phyloP scores from a whole-genome alignment of 1,140 invertebrate species.

The Drosophila rufa region DNA sequence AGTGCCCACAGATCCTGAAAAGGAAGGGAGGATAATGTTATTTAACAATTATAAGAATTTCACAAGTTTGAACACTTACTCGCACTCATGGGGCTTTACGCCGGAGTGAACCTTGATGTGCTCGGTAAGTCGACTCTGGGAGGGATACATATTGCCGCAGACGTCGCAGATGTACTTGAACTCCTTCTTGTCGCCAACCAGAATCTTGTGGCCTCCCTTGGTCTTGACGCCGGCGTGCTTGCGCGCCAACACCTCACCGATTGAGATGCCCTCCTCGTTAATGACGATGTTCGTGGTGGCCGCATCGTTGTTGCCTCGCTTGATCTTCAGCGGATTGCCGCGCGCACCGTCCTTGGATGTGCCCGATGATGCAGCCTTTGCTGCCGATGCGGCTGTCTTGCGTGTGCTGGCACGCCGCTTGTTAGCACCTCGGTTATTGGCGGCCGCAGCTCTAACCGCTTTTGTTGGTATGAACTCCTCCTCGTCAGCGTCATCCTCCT shows the following conservation, averaged over 20 bases:
- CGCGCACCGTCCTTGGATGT: conserved; percentile 6
- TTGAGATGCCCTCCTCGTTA: conserved; percentile 55
- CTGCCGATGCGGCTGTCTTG: conserved; percentile 11
- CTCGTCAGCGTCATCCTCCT: conserved; percentile 64
- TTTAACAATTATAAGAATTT: not conserved
- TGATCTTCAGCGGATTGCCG: conserved; percentile 23
- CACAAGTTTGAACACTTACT: conserved; percentile 52
- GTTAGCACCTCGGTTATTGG: conserved; percentile 8
- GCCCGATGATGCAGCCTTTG: conserved; percentile 1
- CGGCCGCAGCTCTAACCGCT: conserved; percentile 3
- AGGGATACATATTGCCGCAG: conserved; percentile 83
- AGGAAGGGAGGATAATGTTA: not conserved
- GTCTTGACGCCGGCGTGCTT: conserved; percentile 65
- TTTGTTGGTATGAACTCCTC: conserved; percentile 58
- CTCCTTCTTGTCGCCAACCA: conserved; percentile 72
- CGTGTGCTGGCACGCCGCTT: conserved; percentile 50
- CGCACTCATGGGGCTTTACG: conserved; percentile 82
- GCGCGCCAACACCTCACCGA: conserved; percentile 48
- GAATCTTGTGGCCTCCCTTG: conserved; percentile 69
- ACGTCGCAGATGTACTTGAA: conserved; percentile 82
- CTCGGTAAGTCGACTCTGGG: conserved; percentile 78
- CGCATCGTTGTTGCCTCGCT: conserved; percentile 23
- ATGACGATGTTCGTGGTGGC: conserved; percentile 39
- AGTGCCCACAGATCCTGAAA: conserved; percentile 77
- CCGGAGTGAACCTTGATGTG: conserved; percentile 84